Evolutionary conservation across 2,113 vertebrate species (phyloP).

Genomic region (Poeciliopsis retropinna): DNA sequence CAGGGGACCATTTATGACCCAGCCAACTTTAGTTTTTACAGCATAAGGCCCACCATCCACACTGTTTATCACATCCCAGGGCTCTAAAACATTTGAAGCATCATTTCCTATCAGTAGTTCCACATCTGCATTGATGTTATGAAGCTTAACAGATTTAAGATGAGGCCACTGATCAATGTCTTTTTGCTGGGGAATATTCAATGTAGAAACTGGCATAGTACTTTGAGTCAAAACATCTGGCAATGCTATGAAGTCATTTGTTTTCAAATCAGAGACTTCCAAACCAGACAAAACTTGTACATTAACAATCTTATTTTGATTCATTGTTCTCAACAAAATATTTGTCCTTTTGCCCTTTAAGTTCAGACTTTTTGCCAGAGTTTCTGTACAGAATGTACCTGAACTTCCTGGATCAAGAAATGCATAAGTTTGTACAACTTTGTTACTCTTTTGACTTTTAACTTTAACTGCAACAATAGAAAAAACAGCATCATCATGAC

Average conservation of each 20-base stretch:
- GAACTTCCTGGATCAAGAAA: constrained; percentile 1
- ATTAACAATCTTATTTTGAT: no score
- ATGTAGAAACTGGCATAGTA: no score
- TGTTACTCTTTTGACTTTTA: background rate
- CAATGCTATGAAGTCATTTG: background rate
- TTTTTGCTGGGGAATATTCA: background rate
- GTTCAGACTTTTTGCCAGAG: background rate
- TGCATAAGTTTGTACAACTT: background rate
- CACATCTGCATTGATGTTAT: background rate
- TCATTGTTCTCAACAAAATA: no score
- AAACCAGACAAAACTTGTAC: background rate
- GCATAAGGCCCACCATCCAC: background rate
- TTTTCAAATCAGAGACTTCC: background rate
- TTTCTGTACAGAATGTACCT: background rate
- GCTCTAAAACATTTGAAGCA: background rate
- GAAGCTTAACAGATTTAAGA: background rate
- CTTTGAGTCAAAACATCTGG: no score
- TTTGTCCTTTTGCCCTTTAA: background rate
- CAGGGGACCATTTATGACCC: background rate
- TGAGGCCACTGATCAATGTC: background rate
- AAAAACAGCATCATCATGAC: background rate
- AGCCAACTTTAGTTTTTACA: background rate
- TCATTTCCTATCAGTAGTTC: background rate
- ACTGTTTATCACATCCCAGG: background rate
- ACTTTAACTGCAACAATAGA: constrained; percentile 2